Percentiles rank a stretch among this genome's conserved stretches.
Evolutionary conservation across 2,113 vertebrate species (phyloP).

Genomic region (Falcunculus frontatus): DNA sequence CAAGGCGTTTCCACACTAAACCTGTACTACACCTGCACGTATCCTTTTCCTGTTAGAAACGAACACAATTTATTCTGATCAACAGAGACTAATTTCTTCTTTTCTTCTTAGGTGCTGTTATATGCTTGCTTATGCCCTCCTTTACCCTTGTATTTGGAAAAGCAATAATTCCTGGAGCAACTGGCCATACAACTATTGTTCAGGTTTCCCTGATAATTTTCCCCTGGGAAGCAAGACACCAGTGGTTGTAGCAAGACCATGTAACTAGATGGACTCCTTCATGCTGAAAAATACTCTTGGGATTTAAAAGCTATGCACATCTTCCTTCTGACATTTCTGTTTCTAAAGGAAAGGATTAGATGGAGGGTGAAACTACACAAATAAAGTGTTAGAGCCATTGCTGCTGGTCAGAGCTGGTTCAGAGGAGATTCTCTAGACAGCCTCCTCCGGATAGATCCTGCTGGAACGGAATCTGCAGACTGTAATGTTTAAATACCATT

Average conservation of each 20-base stretch:
- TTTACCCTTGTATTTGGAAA: neutral
- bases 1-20: neutral
- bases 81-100: neutral
- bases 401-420: conserved; percentile 27
- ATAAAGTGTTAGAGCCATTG: neutral
- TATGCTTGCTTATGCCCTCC: neutral
- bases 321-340: conserved; percentile 12
- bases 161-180: neutral
- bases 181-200: neutral
- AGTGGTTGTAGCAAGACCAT: neutral
- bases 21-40: neutral
- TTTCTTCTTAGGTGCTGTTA: neutral
- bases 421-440: conserved; percentile 23
- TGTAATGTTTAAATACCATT: conserved; percentile 44
- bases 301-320: conserved; percentile 12
- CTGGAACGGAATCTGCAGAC: neutral
- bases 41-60: neutral
- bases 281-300: conserved; percentile 12
- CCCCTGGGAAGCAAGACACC: neutral
- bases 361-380: neutral
- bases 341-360: conserved; percentile 16
- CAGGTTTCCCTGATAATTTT: neutral
- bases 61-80: neutral
- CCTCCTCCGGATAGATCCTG: neutral
- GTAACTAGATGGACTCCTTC: neutral